Evolutionary conservation across 2,113 vertebrate species (phyloP), one percentile per base, ranked within the genome.

Genomic region (Rhineura floridana): DNA sequence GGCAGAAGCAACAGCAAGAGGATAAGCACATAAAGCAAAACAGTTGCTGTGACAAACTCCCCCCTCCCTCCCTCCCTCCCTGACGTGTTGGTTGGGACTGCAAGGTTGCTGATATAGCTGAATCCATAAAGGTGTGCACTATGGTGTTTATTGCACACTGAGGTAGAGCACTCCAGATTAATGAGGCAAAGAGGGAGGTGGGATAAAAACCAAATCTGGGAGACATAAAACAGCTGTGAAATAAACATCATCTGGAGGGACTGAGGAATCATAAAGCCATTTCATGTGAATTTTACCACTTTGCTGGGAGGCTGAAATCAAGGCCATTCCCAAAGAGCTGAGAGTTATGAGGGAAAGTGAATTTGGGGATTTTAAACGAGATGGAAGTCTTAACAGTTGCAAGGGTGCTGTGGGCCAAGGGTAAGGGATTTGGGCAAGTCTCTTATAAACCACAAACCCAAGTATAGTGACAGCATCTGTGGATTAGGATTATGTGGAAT

Each of bases 91-190:
- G 89, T 93, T 88, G 5, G 70, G 90, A 91, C 84, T 81, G 94
- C 94, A 96, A 97, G 96, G 95, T 67, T 96, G 97, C 96, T 96
- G 97, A 97, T 95, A 94, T 81, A 95, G 96, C 95, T 86, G 96
- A 95, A 96, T 94, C 95, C 96, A 96, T 96, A 96, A 97, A 94
- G 91, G 90, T 0, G 50, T 81, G 90, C 93, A 83, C 92, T 10
- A 17, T 76, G 85, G 92, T 91, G 94, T 96, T 97, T 96, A 97
- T 86, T 28, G 88, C 28, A 0, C 0, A 1, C 8, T 1, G 17
- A 90, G 95, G 94, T 86, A 87, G 11, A 33, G 36, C 1, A 50
- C 88, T 87, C 76, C 89, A 80, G 95, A 96, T 95, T 94, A 85
- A 95, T 83, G 93, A 91, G 81, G 84, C 89, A 10, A 55, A 81